Percentiles rank a stretch among this genome's conserved stretches.
Conservation (phyloP, 2,888 invertebrate genomes). For the Octonoba sinensis region DNA sequence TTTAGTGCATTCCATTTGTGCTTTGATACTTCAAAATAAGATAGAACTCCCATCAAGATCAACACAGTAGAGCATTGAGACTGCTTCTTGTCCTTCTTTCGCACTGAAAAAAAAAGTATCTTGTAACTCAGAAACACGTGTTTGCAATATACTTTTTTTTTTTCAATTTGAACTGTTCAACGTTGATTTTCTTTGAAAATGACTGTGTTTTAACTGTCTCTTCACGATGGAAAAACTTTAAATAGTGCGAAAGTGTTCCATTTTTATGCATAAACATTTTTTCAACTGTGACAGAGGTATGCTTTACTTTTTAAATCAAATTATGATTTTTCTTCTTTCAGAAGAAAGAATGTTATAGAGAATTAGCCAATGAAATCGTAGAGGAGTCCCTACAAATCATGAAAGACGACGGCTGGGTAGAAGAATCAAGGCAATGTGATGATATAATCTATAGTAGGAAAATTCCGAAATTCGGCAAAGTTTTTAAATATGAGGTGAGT, state of each 20-base stretch:
- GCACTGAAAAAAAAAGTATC: too few species aligned
- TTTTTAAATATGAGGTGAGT: conserved; percentile 50
- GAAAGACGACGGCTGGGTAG: conserved; percentile 18
- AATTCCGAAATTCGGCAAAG: conserved; percentile 36
- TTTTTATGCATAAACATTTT: conserved; percentile 2
- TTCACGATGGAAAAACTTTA: too few species aligned
- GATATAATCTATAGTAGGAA: conserved; percentile 20
- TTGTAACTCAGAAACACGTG: too few species aligned
- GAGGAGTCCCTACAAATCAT: conserved; percentile 29
- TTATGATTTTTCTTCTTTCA: background rate
- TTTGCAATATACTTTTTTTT: too few species aligned
- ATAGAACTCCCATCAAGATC: too few species aligned
- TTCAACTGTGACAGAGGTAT: background rate
- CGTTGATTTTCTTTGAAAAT: too few species aligned
- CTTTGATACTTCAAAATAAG: background rate
- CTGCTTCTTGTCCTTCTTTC: too few species aligned
- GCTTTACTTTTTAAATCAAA: background rate
- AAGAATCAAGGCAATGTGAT: conserved; percentile 8
- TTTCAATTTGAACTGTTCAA: too few species aligned
- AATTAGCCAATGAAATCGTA: conserved; percentile 11
- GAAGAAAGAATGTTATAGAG: background rate
- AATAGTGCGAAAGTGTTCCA: too few species aligned
- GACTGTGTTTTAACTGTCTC: too few species aligned
- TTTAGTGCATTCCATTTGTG: too few species aligned
- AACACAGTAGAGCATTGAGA: too few species aligned